Evolutionary conservation across 2,888 invertebrate species (phyloP).

Genomic region (Galerucella nymphaeae): DNA sequence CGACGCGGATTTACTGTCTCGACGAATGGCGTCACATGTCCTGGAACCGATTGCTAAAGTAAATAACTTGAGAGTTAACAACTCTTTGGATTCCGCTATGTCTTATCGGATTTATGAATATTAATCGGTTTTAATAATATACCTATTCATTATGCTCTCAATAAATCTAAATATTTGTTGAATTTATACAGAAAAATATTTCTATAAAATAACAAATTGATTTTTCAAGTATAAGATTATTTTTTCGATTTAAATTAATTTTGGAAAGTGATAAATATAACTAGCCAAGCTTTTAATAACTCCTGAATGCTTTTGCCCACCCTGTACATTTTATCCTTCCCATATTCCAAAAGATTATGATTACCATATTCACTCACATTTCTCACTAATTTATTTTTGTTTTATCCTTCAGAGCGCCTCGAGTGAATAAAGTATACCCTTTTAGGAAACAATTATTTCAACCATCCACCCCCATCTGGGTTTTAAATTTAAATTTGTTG

Average conservation of each 20-base stretch:
- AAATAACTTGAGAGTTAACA: not conserved
- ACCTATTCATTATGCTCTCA: not conserved
- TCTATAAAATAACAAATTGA: not conserved
- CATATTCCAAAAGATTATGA: too few relatives aligned
- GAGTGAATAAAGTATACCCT: not conserved
- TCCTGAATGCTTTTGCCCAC: too few relatives aligned
- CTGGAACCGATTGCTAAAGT: not conserved
- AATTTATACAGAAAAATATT: too few relatives aligned
- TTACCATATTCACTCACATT: too few relatives aligned
- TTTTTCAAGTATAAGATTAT: not conserved
- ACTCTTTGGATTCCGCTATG: not conserved
- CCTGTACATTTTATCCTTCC: too few relatives aligned
- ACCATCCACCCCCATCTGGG: not conserved
- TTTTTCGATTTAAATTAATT: not conserved
- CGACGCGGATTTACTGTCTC: slow-evolving; percentile 3
- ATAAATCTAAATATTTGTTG: too few relatives aligned
- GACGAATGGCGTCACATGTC: slow-evolving; percentile 1
- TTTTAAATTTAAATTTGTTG: not conserved
- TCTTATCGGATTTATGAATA: not conserved
- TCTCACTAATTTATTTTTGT: too few relatives aligned
- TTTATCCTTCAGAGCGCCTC: too few relatives aligned
- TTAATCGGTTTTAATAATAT: not conserved
- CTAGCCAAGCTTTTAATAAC: too few relatives aligned
- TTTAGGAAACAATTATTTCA: not conserved
- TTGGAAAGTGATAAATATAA: too few relatives aligned